Percentiles rank a stretch among this genome's conserved stretches.
phyloP scores from a whole-genome alignment of 2,113 vertebrate species.

The Caloenas nicobarica region DNA sequence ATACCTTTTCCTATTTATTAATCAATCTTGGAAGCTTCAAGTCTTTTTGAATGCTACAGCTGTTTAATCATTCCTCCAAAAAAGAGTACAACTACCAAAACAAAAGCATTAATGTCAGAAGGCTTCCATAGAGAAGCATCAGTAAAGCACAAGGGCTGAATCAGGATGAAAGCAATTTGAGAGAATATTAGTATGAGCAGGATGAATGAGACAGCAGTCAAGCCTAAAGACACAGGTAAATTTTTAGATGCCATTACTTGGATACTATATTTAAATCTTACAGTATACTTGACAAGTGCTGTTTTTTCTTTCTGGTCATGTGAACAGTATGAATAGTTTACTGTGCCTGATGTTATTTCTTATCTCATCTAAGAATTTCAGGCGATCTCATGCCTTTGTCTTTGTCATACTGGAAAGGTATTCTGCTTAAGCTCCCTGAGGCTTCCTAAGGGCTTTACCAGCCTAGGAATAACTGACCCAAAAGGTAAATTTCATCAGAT shows the following conservation, averaged over 20 bases:
- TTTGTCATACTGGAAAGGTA: neutral
- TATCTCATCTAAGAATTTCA: neutral
- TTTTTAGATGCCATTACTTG: neutral
- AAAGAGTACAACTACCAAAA: neutral
- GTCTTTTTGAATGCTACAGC: neutral
- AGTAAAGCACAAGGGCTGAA: neutral
- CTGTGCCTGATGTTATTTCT: neutral
- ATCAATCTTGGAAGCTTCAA: neutral
- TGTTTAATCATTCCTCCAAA: neutral
- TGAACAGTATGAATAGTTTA: neutral
- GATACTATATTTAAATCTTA: neutral
- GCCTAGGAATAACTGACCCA: neutral
- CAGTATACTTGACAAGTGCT: neutral
- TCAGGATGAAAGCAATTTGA: neutral
- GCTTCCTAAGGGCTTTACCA: neutral
- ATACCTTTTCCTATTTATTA: neutral
- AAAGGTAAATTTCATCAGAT: neutral
- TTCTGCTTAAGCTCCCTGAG: neutral
- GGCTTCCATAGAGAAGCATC: neutral
- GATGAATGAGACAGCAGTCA: neutral
- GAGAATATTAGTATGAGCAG: neutral
- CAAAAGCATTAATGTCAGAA: neutral
- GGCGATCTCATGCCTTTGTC: neutral
- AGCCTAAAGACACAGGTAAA: neutral
- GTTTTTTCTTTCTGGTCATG: neutral